phyloP scores from a whole-genome alignment of 2,797 vertebrate species.

The Tympanoctomys barrerae region DNA sequence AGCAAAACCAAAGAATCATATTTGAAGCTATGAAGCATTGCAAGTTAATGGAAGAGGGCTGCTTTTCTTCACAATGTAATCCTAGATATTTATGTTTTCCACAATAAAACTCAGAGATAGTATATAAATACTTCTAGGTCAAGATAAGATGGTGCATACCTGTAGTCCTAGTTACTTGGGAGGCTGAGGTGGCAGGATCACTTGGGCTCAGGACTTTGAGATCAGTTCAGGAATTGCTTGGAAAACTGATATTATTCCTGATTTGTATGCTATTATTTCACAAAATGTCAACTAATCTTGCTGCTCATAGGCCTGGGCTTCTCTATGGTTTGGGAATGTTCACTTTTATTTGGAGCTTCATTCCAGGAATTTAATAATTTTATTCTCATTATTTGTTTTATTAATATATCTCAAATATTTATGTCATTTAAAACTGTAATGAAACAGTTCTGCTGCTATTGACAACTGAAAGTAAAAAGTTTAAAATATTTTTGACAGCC shows the following conservation, averaged over 20 bases:
- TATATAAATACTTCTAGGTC: not conserved
- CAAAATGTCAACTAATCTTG: not conserved
- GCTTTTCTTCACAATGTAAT: conserved; percentile 28
- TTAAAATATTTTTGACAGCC: conserved; percentile 5
- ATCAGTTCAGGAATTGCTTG: not conserved
- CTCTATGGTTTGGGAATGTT: not conserved
- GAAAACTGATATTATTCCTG: conserved; percentile 26
- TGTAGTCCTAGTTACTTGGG: not conserved
- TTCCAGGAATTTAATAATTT: conserved; percentile 23
- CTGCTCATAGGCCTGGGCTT: not conserved
- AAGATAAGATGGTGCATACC: not conserved
- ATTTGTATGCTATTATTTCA: conserved; percentile 49
- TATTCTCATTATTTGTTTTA: conserved; percentile 1
- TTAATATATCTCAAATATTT: not conserved
- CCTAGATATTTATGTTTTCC: not conserved
- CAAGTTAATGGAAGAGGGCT: not conserved
- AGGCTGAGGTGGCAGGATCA: not conserved
- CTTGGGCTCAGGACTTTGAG: not conserved
- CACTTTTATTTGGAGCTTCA: conserved; percentile 9
- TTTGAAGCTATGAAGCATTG: conserved; percentile 22
- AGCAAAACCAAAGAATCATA: not conserved
- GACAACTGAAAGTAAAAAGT: not conserved
- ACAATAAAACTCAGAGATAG: not conserved
- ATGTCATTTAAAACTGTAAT: conserved; percentile 46
- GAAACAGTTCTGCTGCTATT: conserved; percentile 33